phyloP scores from a whole-genome alignment of 2,113 vertebrate genomes.

The Oenanthe melanoleuca region DNA sequence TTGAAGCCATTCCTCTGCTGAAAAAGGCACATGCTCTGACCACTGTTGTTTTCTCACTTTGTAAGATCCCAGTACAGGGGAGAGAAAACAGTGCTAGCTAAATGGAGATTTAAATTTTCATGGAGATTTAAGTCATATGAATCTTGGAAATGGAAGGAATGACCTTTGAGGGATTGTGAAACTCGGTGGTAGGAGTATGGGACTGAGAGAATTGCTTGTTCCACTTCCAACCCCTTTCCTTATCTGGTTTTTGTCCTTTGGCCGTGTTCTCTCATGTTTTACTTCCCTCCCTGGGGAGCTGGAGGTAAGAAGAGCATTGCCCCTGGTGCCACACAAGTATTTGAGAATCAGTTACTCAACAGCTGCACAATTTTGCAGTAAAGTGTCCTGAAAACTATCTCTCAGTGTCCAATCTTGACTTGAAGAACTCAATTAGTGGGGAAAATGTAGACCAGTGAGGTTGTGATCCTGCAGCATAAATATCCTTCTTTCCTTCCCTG shows the following conservation, averaged over 20 bases:
- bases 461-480: not conserved
- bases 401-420: not conserved
- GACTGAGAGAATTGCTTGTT: not conserved
- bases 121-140: not conserved
- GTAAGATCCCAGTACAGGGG: not conserved
- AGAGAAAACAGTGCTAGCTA: not conserved
- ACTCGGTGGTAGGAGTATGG: not conserved
- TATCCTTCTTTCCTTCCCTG: not conserved
- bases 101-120: not conserved
- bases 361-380: not conserved
- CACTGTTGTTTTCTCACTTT: not conserved
- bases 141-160: not conserved
- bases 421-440: not conserved
- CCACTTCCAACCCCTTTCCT: not conserved
- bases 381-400: not conserved
- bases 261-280: not conserved
- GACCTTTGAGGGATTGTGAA: not conserved
- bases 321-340: fast-evolving
- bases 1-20: not conserved
- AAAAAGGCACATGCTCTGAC: not conserved
- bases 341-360: not conserved
- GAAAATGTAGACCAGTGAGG: not conserved
- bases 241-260: not conserved
- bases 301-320: not conserved
- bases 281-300: not conserved